Conservation (phyloP, 2,888 invertebrate species). For the Cephus spinipes region DNA sequence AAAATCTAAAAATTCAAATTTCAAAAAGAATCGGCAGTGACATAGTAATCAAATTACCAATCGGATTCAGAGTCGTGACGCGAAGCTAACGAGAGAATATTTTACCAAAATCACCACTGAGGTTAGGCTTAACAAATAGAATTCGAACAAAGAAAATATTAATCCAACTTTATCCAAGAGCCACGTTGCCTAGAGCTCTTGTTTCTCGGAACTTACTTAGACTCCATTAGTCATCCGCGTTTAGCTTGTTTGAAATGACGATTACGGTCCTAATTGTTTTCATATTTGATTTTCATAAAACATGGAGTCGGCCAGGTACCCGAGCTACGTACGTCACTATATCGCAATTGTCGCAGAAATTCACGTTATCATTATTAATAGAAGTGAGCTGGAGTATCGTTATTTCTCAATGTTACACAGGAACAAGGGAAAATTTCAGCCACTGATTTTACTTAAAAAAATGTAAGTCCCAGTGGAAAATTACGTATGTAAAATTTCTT, state of each 20-base stretch:
- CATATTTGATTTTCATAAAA: constrained; percentile 1
- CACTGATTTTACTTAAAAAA: no score
- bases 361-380: background rate
- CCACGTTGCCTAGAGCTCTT: background rate
- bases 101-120: background rate
- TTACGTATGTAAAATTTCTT: background rate
- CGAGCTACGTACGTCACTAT: background rate
- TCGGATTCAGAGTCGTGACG: background rate
- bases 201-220: background rate
- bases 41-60: background rate
- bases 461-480: background rate
- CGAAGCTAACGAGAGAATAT: background rate
- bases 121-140: background rate
- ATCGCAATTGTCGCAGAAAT: background rate
- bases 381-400: background rate
- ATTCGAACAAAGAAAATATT: background rate
- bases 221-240: background rate
- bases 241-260: background rate
- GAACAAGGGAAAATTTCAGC: background rate
- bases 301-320: background rate
- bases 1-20: background rate
- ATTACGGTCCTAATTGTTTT: background rate
- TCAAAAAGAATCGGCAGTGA: background rate
- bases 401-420: background rate
- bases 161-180: background rate